These are phyloP conservation scores for Sphinx pinastri DNA, from an alignment of 2,888 invertebrate genomes.

Conservation along the genomic window DNA sequence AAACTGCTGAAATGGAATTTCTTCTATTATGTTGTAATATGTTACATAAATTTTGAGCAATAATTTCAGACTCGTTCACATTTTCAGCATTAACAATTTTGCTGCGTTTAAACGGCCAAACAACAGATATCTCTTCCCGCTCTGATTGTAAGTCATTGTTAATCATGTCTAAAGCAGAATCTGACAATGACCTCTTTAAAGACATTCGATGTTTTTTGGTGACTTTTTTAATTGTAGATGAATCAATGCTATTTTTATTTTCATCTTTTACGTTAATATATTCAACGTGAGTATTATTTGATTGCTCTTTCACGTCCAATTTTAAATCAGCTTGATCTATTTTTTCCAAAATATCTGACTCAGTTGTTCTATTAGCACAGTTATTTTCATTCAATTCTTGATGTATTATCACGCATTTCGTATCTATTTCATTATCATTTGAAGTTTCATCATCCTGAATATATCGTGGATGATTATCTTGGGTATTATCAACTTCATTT, in stretches of 20 bases:
- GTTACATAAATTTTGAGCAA: constrained; percentile 56
- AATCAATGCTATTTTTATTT: constrained; percentile 26
- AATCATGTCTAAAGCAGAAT: constrained; percentile 61
- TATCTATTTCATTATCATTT: constrained; percentile 5
- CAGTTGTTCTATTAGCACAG: too few relatives aligned
- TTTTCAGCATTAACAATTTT: constrained; percentile 48
- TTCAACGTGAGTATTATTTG: background rate
- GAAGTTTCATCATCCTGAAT: background rate
- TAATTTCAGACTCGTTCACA: constrained; percentile 47
- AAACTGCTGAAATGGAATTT: constrained; percentile 71
- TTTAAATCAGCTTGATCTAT: background rate
- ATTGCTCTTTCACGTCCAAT: background rate
- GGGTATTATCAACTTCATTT: background rate
- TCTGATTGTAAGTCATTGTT: constrained; percentile 41
- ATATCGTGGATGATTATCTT: background rate
- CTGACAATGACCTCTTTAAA: constrained; percentile 73
- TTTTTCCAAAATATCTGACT: background rate
- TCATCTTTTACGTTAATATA: constrained; percentile 2
- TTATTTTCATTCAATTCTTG: too few relatives aligned
- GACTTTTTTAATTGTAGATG: background rate
- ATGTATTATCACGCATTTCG: background rate
- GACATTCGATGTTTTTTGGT: constrained; percentile 36
- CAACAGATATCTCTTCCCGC: constrained; percentile 40
- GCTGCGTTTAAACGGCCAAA: constrained; percentile 60
- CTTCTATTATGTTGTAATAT: constrained; percentile 66